Percentiles rank a stretch among this genome's conserved stretches.
phyloP scores from a whole-genome alignment of 2,888 invertebrate genomes.

The Tanytarsus gracilentus region DNA sequence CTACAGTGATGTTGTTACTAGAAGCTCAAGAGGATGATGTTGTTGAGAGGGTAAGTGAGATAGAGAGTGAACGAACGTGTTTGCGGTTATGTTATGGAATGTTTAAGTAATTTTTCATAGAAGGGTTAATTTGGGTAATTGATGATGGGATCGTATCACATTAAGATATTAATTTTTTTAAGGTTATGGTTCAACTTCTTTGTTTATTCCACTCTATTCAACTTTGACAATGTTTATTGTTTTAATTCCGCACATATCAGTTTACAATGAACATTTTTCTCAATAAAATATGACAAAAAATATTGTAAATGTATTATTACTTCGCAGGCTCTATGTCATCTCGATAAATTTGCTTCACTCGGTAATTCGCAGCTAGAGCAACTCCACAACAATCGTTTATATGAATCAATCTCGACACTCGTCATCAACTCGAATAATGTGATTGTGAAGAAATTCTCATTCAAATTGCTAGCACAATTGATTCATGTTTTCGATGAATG shows the following conservation, averaged over 20 bases:
- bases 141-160: too few relatives aligned
- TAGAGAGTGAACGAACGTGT: neutral
- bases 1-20: neutral
- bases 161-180: too few relatives aligned
- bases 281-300: too few relatives aligned
- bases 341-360: conserved; percentile 20
- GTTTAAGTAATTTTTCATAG: neutral
- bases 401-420: conserved; percentile 1
- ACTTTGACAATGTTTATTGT: too few relatives aligned
- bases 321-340: conserved; percentile 4
- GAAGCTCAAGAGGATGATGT: conserved; percentile 3
- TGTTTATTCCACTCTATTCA: too few relatives aligned
- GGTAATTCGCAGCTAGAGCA: conserved; percentile 7
- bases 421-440: neutral
- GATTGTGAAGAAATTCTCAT: conserved; percentile 7
- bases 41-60: conserved; percentile 10
- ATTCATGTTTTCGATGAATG: neutral
- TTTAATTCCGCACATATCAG: too few relatives aligned
- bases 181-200: too few relatives aligned
- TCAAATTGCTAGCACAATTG: conserved; percentile 15
- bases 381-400: neutral
- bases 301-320: too few relatives aligned
- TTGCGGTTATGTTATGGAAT: neutral
- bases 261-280: too few relatives aligned
- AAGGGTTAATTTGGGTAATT: too few relatives aligned